These are phyloP conservation scores for Diacarnus erythraeanus DNA, from an alignment of 37 sponge, comb jelly and placozoan genomes.

Conservation along the genomic window DNA sequence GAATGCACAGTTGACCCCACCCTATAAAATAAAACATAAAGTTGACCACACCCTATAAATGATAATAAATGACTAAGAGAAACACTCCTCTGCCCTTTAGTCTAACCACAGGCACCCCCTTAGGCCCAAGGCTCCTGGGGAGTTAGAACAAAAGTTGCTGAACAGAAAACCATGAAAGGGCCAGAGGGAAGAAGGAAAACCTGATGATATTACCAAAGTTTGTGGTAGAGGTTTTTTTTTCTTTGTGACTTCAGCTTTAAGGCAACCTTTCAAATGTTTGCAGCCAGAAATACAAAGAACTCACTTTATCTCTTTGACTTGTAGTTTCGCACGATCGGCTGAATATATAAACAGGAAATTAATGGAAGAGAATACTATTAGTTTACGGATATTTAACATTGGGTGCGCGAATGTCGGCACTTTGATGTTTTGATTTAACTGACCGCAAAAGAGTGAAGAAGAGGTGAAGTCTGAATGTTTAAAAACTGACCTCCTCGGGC, in stretches of 20 bases:
- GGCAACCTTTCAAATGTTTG: neutral
- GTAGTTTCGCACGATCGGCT: constrained; percentile 10
- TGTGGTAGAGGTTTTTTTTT: neutral
- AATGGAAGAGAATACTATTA: constrained; percentile 18
- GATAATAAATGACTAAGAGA: too few relatives aligned
- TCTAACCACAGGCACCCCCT: too few relatives aligned
- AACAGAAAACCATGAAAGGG: neutral
- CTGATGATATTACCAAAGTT: neutral
- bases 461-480: neutral
- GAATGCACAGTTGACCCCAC: too few relatives aligned
- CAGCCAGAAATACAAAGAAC: neutral
- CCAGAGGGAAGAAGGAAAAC: neutral
- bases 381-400: neutral
- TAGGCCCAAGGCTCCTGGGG: too few relatives aligned
- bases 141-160: too few relatives aligned
- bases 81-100: too few relatives aligned
- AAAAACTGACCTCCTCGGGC: neutral
- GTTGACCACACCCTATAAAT: too few relatives aligned
- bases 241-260: neutral
- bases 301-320: constrained; percentile 1
- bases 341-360: constrained; percentile 28
- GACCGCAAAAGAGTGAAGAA: constrained; percentile 8
- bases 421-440: constrained; percentile 10
- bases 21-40: too few relatives aligned
- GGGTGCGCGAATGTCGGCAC: constrained; percentile 7